Conservation (phyloP, 2,113 vertebrate genomes). For the Mormyrus lacerda region DNA sequence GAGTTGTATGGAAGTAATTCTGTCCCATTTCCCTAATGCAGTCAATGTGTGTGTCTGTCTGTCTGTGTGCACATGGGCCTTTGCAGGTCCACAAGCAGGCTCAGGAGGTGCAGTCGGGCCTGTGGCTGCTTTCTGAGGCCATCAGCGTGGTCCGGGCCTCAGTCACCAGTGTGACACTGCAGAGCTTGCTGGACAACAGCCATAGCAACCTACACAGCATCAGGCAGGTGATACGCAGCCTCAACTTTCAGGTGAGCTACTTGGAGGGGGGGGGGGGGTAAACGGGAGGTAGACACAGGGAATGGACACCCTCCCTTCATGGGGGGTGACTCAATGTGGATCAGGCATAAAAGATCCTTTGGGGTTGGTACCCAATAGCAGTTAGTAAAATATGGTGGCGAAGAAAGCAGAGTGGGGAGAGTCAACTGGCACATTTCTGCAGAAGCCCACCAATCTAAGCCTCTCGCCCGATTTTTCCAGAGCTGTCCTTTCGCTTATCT, state of each 20-base stretch:
- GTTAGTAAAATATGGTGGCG: not conserved
- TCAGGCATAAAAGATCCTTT: not conserved
- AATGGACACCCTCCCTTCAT: not conserved
- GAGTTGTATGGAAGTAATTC: not conserved
- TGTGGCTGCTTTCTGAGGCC: slow-evolving; percentile 58
- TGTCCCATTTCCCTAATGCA: not conserved
- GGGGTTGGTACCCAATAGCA: not conserved
- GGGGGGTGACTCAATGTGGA: not conserved
- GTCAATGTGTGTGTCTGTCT: not conserved
- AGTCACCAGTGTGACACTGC: slow-evolving; percentile 51
- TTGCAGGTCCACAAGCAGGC: slow-evolving; percentile 53
- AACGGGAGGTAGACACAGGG: not conserved
- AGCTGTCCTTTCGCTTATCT: not conserved
- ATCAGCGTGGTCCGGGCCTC: slow-evolving; percentile 46
- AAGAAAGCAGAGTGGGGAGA: not conserved
- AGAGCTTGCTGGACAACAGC: slow-evolving; percentile 56
- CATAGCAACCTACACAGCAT: slow-evolving; percentile 59
- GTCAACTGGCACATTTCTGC: not conserved
- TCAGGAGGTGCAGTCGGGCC: slow-evolving; percentile 60
- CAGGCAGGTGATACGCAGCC: slow-evolving; percentile 56
- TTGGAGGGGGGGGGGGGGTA: not conserved
- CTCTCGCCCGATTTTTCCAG: not conserved
- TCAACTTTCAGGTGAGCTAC: slow-evolving; percentile 58
- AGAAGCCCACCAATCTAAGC: not conserved
- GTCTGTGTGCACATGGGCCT: not conserved